Conservation (phyloP, 2,888 invertebrate species). For the Stenchaetothrips biformis region DNA sequence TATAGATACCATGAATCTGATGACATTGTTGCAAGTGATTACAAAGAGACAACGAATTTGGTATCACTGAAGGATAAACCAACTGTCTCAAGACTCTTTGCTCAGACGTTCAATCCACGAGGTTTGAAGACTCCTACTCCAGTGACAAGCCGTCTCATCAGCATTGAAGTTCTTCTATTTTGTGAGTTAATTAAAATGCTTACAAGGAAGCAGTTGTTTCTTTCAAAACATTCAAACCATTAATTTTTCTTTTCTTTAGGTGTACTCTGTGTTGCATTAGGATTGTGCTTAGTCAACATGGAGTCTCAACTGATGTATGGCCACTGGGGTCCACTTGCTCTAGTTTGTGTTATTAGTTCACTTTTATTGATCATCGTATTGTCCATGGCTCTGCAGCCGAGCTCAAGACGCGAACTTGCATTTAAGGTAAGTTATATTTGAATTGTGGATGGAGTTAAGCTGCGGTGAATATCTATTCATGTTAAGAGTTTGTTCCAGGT, state of each 20-base stretch:
- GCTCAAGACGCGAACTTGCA: constrained; percentile 42
- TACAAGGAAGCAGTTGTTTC: not conserved
- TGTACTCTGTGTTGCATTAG: constrained; percentile 30
- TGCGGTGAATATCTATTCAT: constrained; percentile 1
- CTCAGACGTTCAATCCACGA: constrained; percentile 35
- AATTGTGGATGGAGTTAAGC: not conserved
- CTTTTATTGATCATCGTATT: constrained; percentile 34
- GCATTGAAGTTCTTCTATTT: constrained; percentile 34
- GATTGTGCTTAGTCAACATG: constrained; percentile 32
- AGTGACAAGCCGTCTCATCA: constrained; percentile 34
- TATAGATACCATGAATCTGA: constrained; percentile 25
- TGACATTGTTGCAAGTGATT: constrained; percentile 30
- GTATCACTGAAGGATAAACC: constrained; percentile 28
- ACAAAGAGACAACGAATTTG: constrained; percentile 33
- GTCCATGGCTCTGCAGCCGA: constrained; percentile 43
- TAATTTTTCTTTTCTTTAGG: constrained; percentile 31
- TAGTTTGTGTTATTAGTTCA: constrained; percentile 31
- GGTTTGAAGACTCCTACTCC: constrained; percentile 32
- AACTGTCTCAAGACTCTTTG: constrained; percentile 32
- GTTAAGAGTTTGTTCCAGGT: constrained; percentile 57
- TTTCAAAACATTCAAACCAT: not conserved
- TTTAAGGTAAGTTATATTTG: constrained; percentile 43
- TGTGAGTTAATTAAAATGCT: constrained; percentile 32
- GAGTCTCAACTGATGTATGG: constrained; percentile 32
- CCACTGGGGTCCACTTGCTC: not conserved